Conservation (phyloP, 2,888 invertebrate species). For the Phortica okadai region DNA sequence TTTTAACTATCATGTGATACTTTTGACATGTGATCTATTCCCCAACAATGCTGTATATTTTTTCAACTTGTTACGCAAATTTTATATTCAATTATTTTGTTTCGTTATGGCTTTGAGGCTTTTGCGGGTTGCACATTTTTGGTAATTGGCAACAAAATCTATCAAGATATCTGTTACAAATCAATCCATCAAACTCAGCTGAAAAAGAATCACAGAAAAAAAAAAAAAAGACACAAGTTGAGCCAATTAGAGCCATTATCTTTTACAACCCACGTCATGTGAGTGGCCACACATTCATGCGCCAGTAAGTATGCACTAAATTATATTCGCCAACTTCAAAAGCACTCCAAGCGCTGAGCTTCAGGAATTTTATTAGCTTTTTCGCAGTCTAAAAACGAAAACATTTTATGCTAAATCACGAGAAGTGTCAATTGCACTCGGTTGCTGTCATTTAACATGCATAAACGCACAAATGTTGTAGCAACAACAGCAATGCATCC, state of each 20-base stretch:
- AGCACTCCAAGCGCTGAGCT: not conserved
- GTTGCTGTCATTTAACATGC: conserved; percentile 37
- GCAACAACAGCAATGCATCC: not conserved
- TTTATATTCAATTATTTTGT: too few relatives aligned
- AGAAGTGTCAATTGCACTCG: conserved; percentile 64
- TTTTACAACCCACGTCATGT: not conserved
- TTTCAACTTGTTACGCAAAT: too few relatives aligned
- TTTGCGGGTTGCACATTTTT: too few relatives aligned
- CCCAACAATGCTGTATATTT: too few relatives aligned
- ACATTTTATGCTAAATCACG: conserved; percentile 61
- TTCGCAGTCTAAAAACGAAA: not conserved
- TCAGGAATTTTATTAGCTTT: not conserved
- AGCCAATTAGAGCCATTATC: conserved; percentile 1
- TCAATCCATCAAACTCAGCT: too few relatives aligned
- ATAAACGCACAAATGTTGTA: conserved; percentile 28
- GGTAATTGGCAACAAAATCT: too few relatives aligned
- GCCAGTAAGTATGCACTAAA: conserved; percentile 46
- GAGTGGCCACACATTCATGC: not conserved
- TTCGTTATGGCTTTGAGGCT: too few relatives aligned
- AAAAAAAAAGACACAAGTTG: not conserved
- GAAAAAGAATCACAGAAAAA: too few relatives aligned
- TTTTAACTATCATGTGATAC: too few relatives aligned
- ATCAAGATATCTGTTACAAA: too few relatives aligned
- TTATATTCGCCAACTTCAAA: conserved; percentile 61
- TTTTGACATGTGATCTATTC: too few relatives aligned